phyloP scores from a whole-genome alignment of 2,113 vertebrate genomes.

The Pachypanchax playfairii region DNA sequence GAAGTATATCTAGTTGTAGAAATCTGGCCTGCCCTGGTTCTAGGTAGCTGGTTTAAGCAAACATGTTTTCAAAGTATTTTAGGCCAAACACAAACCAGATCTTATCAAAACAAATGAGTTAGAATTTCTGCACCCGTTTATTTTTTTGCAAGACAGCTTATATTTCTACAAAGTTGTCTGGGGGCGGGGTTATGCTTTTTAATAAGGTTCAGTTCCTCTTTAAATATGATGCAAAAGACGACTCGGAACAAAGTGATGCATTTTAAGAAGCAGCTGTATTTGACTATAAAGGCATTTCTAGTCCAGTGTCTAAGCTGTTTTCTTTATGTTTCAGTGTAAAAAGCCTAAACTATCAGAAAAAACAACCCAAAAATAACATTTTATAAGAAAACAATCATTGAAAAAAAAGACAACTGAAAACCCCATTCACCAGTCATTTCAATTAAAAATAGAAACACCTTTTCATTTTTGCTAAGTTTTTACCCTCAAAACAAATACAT shows the following conservation, averaged over 20 bases:
- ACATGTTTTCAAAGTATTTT: too few species aligned
- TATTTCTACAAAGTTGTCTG: too few species aligned
- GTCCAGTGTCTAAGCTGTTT: constrained; percentile 84
- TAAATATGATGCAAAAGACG: constrained; percentile 6
- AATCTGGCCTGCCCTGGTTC: too few species aligned
- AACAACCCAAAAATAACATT: constrained; percentile 77
- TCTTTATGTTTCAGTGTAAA: constrained; percentile 84
- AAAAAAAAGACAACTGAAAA: constrained; percentile 66
- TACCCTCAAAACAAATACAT: constrained; percentile 80
- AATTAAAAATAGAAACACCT: constrained; percentile 82
- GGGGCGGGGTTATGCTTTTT: too few species aligned
- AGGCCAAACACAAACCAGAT: too few species aligned
- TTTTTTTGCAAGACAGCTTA: too few species aligned
- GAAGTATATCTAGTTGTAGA: too few species aligned
- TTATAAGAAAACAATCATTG: constrained; percentile 73
- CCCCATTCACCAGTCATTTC: constrained; percentile 80
- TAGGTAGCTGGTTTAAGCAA: too few species aligned
- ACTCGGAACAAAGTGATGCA: constrained; percentile 64
- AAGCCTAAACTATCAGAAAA: constrained; percentile 82
- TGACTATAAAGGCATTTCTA: constrained; percentile 82
- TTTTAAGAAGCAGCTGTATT: constrained; percentile 84
- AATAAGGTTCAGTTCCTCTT: too few species aligned
- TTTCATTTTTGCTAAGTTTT: constrained; percentile 70
- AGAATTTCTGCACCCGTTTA: too few species aligned
- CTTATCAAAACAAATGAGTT: too few species aligned